Evolutionary conservation across 2,797 vertebrate genomes (phyloP), one percentile per base, ranked within the genome.

Genomic region (Molossus alvarezi): DNA sequence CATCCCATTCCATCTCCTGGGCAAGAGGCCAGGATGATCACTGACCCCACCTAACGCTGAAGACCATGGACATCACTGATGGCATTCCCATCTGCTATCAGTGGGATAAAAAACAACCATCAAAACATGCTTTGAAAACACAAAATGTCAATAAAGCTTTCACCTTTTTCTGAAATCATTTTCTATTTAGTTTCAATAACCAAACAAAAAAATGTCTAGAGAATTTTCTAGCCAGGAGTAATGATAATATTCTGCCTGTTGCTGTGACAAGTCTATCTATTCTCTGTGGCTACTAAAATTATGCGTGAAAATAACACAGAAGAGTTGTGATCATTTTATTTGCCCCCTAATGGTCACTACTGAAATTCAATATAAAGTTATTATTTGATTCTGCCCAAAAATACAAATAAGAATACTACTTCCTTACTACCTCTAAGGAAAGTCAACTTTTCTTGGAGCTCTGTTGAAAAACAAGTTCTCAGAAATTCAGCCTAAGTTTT

Each of bases 41-140:
- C 64, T 82, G 92, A 96, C 90, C 95, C 88, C 45, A 79, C 62
- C 90, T 88, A 82, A 73, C 1, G 21, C 82, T 76, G 90, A 94
- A 86, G 88, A 76, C 95, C 57, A 76, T 51, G 92, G 92, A 83
- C 82, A 90, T 85, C 77, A 71, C 69, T 88, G 90, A 95, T 45
- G 92, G 65, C 73, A 62, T 95, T 45, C 27, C 96, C 95, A 96
- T 96, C 97, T 96, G 96, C 55, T 79, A 18, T 91, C 92, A 92
- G 94, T 23, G 0, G 92, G 95, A 60, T 58, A 67, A 88, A 94
- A 48, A 65, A 93, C 65, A 93, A 82, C 81, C 90, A 95, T n/a
- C 71, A 71, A 55, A 90, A n/a, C 27, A 76, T 3, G 8, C 83
- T 95, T 84, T 72, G 90, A 90, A 95, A 94, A 91, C 62, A 94